Evolutionary conservation across 2,797 vertebrate species (phyloP).

Genomic region (Bovichtus diacanthus): DNA sequence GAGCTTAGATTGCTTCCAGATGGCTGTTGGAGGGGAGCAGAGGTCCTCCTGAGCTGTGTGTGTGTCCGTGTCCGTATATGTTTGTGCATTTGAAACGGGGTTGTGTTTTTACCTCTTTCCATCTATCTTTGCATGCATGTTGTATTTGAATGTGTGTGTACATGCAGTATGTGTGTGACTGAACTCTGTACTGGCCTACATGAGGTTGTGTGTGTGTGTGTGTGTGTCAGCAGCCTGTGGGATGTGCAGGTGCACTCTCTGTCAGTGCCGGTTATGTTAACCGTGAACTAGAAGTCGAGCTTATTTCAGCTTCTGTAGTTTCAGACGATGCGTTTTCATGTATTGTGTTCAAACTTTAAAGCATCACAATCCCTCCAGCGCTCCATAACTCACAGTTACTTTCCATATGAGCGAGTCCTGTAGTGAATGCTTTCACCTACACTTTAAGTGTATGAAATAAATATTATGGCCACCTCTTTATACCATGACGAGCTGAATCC

Average conservation of each 20-base stretch:
- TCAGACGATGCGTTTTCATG: slow-evolving; percentile 28
- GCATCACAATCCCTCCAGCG: slow-evolving; percentile 12
- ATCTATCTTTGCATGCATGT: background rate
- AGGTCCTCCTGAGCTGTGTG: slow-evolving; percentile 47
- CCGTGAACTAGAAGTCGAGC: slow-evolving; percentile 52
- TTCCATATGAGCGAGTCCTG: slow-evolving; percentile 8
- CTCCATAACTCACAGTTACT: slow-evolving; percentile 57
- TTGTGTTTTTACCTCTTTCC: slow-evolving; percentile 4
- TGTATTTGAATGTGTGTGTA: background rate
- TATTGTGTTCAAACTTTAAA: slow-evolving; percentile 29
- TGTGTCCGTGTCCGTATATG: background rate
- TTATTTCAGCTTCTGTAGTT: slow-evolving; percentile 48
- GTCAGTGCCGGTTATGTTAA: slow-evolving; percentile 49
- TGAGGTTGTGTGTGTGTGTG: slow-evolving; percentile 2
- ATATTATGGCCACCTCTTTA: slow-evolving; percentile 33
- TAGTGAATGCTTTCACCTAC: slow-evolving; percentile 22
- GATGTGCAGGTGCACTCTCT: slow-evolving; percentile 70
- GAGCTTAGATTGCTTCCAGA: slow-evolving; percentile 85
- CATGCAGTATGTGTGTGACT: slow-evolving; percentile 8
- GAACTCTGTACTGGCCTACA: background rate
- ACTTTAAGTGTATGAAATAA: slow-evolving; percentile 42
- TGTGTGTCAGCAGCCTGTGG: slow-evolving; percentile 46
- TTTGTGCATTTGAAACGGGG: background rate
- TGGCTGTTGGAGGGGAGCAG: slow-evolving; percentile 69
- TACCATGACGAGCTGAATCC: background rate